Percentiles rank a stretch among this genome's conserved stretches.
phyloP scores from a whole-genome alignment of 2,797 vertebrate genomes.

The Diglossa cyanea region DNA sequence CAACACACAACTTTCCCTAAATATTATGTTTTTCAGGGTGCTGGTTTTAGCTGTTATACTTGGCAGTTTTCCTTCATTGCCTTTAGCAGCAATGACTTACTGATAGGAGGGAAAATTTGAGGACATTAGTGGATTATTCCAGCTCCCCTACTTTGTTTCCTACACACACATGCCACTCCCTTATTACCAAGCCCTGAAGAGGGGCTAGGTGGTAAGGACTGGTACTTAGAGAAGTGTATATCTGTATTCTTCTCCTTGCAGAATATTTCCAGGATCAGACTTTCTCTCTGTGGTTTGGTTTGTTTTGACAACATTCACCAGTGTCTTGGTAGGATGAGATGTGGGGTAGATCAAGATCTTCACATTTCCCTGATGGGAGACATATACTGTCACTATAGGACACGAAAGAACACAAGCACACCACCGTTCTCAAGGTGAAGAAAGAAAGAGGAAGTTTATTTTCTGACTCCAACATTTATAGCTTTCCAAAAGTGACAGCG shows the following conservation, averaged over 20 bases:
- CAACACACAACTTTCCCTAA: slow-evolving; percentile 12
- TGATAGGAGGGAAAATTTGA: slow-evolving; percentile 65
- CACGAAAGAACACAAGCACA: no score
- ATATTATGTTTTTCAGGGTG: slow-evolving; percentile 71
- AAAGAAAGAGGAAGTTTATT: no score
- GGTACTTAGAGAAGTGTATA: background rate
- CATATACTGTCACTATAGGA: accelerated
- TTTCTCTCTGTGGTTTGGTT: background rate
- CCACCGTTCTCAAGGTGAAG: no score
- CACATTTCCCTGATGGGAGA: background rate
- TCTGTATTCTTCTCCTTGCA: background rate
- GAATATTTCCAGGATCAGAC: background rate
- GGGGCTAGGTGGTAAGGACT: background rate
- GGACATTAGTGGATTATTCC: slow-evolving; percentile 25
- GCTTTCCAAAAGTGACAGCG: no score
- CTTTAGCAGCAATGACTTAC: slow-evolving; percentile 63
- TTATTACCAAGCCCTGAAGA: background rate
- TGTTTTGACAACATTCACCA: background rate
- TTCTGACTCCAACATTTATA: no score
- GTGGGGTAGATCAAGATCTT: background rate
- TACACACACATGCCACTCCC: background rate
- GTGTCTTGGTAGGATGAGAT: background rate
- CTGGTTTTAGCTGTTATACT: slow-evolving; percentile 68
- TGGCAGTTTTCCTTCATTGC: slow-evolving; percentile 65
- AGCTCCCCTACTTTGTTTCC: background rate